Evolutionary conservation across 2,797 vertebrate genomes (phyloP), one percentile per base, ranked within the genome.

Genomic region (Sebastes flavidus): DNA sequence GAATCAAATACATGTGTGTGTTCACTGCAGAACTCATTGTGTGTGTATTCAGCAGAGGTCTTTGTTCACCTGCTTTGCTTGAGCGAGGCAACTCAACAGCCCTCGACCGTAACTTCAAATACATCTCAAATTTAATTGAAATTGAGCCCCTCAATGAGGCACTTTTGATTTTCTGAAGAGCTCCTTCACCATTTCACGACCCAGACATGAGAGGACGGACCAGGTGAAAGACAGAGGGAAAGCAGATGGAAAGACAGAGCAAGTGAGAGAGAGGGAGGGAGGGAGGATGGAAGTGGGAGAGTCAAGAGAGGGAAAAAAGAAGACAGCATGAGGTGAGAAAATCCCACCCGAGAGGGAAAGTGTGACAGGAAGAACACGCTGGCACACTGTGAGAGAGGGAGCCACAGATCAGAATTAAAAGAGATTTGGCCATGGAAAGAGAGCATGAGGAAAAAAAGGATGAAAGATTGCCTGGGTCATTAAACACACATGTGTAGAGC

Each of bases 311-410:
- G 20, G 49, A 10, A 7, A 24, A 72, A 29, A 59, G 52, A 29
- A 59, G 8, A 78, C 36, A 77, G 30, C 20, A 29, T 22, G 52
- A 86, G 36, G 67, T 72, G 81, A 88, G 78, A 86, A 87, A 87
- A 86, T 65, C 68, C 55, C 70, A 71, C 54, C 18, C 3, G 18
- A 61, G 65, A 72, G 63, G 65, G 56, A 30, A 78, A 77, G 68
- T 58, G 77, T 62, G 79, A 80, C n/a, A 72, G 63, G 67, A 36
- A 80, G 56, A 75, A 67, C 7, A 68, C 1, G 18, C 3, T 24
- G 30, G 29, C 59, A 34, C 27, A 18, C 9, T n/a, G 55, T 82
- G 25, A 73, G 27, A 72, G 25, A 73, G 27, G 65, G 42, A 69
- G 34, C 61, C 42, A 79, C 29, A 63, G 34, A 79, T 74, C 54